A percentile compares a stretch with the other conserved stretches of the same genome.
Conservation (phyloP, 2,888 invertebrate species). For the Xanthia icteritia region DNA sequence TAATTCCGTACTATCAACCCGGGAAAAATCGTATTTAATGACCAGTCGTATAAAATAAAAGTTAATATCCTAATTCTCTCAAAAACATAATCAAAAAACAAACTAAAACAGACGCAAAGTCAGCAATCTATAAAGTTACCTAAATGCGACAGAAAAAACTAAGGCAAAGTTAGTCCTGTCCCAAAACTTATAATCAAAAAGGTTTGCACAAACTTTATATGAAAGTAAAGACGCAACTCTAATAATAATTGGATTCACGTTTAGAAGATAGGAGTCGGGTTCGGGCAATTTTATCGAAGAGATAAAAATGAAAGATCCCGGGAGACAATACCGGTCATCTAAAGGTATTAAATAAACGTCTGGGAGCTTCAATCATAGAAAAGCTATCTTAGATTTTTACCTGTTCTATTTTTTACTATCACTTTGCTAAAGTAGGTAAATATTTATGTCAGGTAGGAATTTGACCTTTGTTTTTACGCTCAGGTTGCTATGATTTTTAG, state of each 20-base stretch:
- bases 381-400: background rate
- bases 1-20: too few species aligned
- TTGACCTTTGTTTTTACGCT: background rate
- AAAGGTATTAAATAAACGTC: constrained; percentile 29
- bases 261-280: background rate
- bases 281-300: constrained; percentile 11
- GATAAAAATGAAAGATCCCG: background rate
- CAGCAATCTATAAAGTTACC: constrained; percentile 1
- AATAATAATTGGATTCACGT: constrained; percentile 8
- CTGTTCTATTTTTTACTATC: background rate
- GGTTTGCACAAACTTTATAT: constrained; percentile 4
- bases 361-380: constrained; percentile 1
- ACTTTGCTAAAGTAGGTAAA: background rate
- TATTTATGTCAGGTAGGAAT: background rate
- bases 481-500: background rate
- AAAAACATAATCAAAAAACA: too few species aligned
- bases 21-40: background rate
- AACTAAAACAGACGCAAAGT: background rate
- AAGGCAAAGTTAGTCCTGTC: background rate
- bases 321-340: constrained; percentile 21
- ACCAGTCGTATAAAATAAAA: background rate
- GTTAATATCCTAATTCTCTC: background rate
- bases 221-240: constrained; percentile 1
- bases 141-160: background rate
- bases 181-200: constrained; percentile 12